Conservation (phyloP, 2,888 invertebrate species). For the Cremastobaeus sp. region DNA sequence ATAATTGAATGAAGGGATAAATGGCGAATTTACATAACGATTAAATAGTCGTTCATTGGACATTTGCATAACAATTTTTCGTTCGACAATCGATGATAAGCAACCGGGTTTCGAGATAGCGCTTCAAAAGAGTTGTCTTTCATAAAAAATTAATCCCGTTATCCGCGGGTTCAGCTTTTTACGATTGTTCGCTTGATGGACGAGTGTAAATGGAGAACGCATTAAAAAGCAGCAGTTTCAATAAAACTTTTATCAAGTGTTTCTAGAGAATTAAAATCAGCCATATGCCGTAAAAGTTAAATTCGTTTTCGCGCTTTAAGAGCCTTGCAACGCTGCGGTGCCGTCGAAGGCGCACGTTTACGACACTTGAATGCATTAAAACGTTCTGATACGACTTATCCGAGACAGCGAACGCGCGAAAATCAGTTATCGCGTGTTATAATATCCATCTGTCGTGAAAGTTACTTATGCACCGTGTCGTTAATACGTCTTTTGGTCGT, state of each 20-base stretch:
- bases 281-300: slow-evolving; percentile 18
- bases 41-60: slow-evolving; percentile 11
- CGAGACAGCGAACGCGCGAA: slow-evolving; percentile 24
- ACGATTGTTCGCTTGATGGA: slow-evolving; percentile 6
- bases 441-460: slow-evolving; percentile 52
- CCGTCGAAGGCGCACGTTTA: slow-evolving; percentile 26
- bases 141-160: slow-evolving; percentile 7
- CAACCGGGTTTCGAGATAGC: slow-evolving; percentile 9
- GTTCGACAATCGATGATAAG: slow-evolving; percentile 25
- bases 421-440: slow-evolving; percentile 50
- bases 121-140: slow-evolving; percentile 11
- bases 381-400: slow-evolving; percentile 30
- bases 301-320: slow-evolving; percentile 36
- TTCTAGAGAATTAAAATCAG: too few species aligned
- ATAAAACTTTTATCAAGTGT: neutral
- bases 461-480: slow-evolving; percentile 38
- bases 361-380: slow-evolving; percentile 12
- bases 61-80: slow-evolving; percentile 35
- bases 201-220: slow-evolving; percentile 1
- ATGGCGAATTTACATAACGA: slow-evolving; percentile 34
- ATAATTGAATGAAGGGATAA: too few species aligned
- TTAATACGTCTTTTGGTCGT: slow-evolving; percentile 43
- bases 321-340: too few species aligned
- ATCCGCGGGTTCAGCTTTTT: slow-evolving; percentile 9
- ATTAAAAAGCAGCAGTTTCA: neutral